A percentile compares a stretch with the other conserved stretches of the same genome.
These are phyloP conservation scores for Arge pagana DNA, from an alignment of 2,888 invertebrate species.

Conservation along the genomic window DNA sequence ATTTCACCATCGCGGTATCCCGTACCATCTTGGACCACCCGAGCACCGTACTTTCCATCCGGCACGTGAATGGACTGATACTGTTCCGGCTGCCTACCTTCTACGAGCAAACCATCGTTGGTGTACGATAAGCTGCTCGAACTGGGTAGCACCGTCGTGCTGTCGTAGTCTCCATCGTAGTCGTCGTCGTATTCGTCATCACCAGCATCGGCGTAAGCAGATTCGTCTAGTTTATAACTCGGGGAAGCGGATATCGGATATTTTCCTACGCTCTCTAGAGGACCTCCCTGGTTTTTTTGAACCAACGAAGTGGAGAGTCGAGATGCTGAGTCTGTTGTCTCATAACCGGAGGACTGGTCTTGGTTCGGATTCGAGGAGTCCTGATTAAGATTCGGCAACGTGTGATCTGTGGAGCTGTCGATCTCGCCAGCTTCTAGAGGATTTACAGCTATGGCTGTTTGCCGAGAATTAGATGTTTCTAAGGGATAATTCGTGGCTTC, in stretches of 20 bases:
- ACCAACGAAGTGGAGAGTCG: conserved; percentile 7
- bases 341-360: neutral
- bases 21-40: conserved; percentile 64
- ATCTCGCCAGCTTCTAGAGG: too few relatives aligned
- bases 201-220: conserved; percentile 20
- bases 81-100: conserved; percentile 58
- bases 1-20: conserved; percentile 62
- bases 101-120: conserved; percentile 30
- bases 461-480: neutral
- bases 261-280: neutral
- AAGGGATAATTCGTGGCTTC: neutral
- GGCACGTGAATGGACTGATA: conserved; percentile 69
- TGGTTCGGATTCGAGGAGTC: neutral
- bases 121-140: conserved; percentile 18
- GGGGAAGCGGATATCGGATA: too few relatives aligned
- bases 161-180: conserved; percentile 58
- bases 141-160: conserved; percentile 20
- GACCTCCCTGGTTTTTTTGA: neutral
- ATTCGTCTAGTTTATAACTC: neutral
- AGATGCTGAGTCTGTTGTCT: neutral
- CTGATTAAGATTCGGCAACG: too few relatives aligned
- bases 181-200: conserved; percentile 54
- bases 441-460: neutral
- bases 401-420: too few relatives aligned
- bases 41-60: conserved; percentile 65